phyloP scores from a whole-genome alignment of 1,140 invertebrate species.

The Saccostrea echinata region DNA sequence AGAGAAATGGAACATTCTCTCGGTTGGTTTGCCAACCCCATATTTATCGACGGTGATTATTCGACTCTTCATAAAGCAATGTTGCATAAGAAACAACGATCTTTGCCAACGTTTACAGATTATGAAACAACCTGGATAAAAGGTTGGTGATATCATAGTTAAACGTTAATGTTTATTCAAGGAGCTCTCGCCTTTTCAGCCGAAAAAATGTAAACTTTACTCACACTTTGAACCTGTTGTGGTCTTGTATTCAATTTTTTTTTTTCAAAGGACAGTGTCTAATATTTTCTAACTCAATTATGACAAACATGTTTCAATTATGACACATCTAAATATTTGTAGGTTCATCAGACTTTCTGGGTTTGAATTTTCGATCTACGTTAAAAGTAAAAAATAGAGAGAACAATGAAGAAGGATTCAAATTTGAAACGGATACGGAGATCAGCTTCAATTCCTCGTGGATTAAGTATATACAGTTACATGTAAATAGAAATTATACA shows the following conservation, averaged over 20 bases:
- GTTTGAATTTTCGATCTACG: constrained; percentile 75
- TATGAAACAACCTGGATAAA: constrained; percentile 60
- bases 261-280: no score
- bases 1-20: constrained; percentile 70
- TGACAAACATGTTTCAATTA: no score
- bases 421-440: neutral
- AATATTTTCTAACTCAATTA: no score
- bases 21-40: constrained; percentile 78
- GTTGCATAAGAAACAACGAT: constrained; percentile 68
- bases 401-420: neutral
- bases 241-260: no score
- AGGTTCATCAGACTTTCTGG: constrained; percentile 75
- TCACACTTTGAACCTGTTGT: no score
- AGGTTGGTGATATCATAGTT: constrained; percentile 55
- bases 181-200: no score
- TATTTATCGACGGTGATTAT: constrained; percentile 77
- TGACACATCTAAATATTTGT: constrained; percentile 18
- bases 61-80: constrained; percentile 74
- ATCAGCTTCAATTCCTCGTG: neutral
- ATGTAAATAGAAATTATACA: no score
- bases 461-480: neutral
- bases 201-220: no score
- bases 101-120: constrained; percentile 64
- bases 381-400: constrained; percentile 56
- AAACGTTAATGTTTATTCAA: no score